Base-by-base conservation (phyloP, 2,113 vertebrate species). In the Burhinus oedicnemus region DNA sequence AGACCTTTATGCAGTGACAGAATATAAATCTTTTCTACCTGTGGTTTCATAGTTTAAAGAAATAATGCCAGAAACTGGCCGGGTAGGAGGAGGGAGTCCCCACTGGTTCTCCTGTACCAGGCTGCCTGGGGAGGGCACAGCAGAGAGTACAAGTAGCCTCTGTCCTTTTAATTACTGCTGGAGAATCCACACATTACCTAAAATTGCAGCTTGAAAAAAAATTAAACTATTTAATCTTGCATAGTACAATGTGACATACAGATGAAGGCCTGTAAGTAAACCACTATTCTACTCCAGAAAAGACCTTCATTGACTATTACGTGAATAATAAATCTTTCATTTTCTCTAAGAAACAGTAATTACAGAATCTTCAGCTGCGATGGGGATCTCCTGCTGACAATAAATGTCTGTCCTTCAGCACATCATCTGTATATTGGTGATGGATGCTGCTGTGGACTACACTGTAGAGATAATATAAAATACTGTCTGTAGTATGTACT, bases 341-440 rank as follows among this genome's bases (percentile, higher is more conserved):
- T 97, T 95, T 90, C 81, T 95, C 42, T 66, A 74, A 95, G 96
- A 94, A 97, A 74, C 75, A 90, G 78, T 83, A 91, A 95, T 97
- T 95, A 55, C 84, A 74, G 81, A 90, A 60, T 89, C 58, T 85
- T 94, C 93, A 95, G 95, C 93, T 88, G 95, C 5, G 8, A 32
- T 83, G 95, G 26, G 54, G 91, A 62, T 96, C 95, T 94, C 76
- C 69, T 74, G 79, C 88, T 86, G 76, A 96, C 96, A 94, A 78
- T 96, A 93, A 95, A 86, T 52, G 85, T 47, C 86, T 89, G 90
- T 96, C 83, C 91, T 85, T 85, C 90, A 85, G 78, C 77, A 61
- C 81, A 72, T 75, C 89, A 36, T 79, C 70, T 68, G 54, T 40
- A 42, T 93, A 82, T 77, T 8, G 16, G 58, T 96, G 93, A 93